A percentile compares a stretch with the other conserved stretches of the same genome.
Evolutionary conservation across 37 sponge, comb jelly and placozoan species (phyloP).

Genomic region (Beroe forskalii): DNA sequence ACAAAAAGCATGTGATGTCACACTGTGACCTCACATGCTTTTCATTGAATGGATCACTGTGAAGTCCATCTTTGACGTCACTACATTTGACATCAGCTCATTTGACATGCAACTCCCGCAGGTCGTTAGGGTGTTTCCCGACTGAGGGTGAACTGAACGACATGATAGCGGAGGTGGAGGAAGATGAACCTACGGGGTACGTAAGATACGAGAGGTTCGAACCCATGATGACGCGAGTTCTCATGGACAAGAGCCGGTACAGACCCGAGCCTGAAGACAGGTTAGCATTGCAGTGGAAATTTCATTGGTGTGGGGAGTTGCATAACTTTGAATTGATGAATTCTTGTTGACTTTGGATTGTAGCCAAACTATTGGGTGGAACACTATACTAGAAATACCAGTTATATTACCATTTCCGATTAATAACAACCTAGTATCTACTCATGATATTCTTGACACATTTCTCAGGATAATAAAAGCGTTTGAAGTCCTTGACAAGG

Average conservation of each 20-base stretch:
- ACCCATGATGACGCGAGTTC: constrained; percentile 82
- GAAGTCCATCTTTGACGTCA: not conserved
- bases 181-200: constrained; percentile 95
- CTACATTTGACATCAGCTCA: not conserved
- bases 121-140: constrained; percentile 85
- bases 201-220: constrained; percentile 85
- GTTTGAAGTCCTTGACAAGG: constrained; percentile 79
- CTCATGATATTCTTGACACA: too few relatives aligned
- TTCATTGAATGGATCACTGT: too few relatives aligned
- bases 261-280: constrained; percentile 59
- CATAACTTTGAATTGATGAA: too few relatives aligned
- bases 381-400: too few relatives aligned
- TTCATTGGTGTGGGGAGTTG: too few relatives aligned
- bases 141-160: constrained; percentile 79
- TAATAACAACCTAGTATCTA: too few relatives aligned
- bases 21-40: too few relatives aligned
- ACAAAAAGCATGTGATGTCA: too few relatives aligned
- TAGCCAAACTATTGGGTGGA: too few relatives aligned
- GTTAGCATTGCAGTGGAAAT: constrained; percentile 23
- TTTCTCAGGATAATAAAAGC: constrained; percentile 59
- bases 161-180: constrained; percentile 86
- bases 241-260: constrained; percentile 73
- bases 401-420: too few relatives aligned
- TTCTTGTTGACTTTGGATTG: too few relatives aligned
- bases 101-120: not conserved